These are phyloP conservation scores for Glaucomys volans DNA, from an alignment of 2,113 vertebrate species.

Conservation along the genomic window DNA sequence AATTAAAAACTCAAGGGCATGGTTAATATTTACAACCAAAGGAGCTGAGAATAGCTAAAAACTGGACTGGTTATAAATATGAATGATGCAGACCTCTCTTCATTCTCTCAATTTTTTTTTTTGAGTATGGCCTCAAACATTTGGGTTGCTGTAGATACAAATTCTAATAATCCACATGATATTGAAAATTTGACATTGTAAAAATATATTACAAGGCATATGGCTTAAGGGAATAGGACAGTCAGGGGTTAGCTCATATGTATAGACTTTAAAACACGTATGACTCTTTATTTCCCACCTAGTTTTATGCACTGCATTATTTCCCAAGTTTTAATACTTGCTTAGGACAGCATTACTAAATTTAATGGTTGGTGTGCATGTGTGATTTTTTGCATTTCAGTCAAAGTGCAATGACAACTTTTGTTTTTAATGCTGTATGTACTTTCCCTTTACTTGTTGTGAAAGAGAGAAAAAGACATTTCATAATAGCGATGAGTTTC, in stretches of 20 bases:
- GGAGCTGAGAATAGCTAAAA: background rate
- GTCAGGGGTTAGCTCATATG: constrained; percentile 33
- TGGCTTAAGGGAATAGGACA: constrained; percentile 37
- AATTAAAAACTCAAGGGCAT: constrained; percentile 23
- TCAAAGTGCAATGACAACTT: background rate
- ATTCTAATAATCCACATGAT: constrained; percentile 61
- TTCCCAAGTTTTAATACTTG: constrained; percentile 39
- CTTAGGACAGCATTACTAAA: background rate
- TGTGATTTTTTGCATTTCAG: background rate
- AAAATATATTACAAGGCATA: constrained; percentile 54
- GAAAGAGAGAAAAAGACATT: background rate
- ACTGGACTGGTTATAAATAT: background rate
- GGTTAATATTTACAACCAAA: background rate
- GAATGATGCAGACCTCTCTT: constrained; percentile 5
- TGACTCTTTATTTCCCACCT: background rate
- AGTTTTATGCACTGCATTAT: background rate
- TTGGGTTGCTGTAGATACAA: constrained; percentile 37
- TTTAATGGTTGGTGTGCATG: background rate
- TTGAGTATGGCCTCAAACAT: constrained; percentile 24
- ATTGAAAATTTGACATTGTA: constrained; percentile 54
- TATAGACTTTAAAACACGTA: constrained; percentile 16
- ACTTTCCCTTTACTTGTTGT: background rate
- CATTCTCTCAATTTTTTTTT: constrained; percentile 19
- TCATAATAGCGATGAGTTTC: background rate
- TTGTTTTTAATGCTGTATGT: background rate